Percentiles rank a stretch among this genome's conserved stretches.
Evolutionary conservation across 2,888 invertebrate species (phyloP).

Genomic region (Sisyra terminalis): DNA sequence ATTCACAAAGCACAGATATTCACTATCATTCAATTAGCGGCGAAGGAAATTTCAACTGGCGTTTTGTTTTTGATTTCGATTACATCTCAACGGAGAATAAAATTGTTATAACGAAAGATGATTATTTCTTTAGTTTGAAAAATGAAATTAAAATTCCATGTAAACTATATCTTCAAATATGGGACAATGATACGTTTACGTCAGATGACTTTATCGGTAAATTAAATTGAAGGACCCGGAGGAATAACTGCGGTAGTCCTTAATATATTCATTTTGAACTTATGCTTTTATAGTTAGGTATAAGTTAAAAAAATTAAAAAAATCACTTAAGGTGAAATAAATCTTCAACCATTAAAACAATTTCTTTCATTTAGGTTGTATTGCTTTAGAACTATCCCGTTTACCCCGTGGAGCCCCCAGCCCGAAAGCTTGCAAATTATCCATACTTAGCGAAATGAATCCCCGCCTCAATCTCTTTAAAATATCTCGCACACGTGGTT

Average conservation of each 20-base stretch:
- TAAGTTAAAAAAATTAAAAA: no score
- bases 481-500: constrained; percentile 36
- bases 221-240: no score
- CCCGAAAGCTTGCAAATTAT: constrained; percentile 29
- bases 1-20: constrained; percentile 64
- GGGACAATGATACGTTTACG: constrained; percentile 66
- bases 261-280: no score
- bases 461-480: constrained; percentile 48
- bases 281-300: no score
- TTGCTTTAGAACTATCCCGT: constrained; percentile 40
- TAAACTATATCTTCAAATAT: constrained; percentile 57
- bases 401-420: constrained; percentile 38
- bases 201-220: constrained; percentile 65
- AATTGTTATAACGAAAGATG: constrained; percentile 45
- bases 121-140: constrained; percentile 13
- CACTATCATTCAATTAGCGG: constrained; percentile 66
- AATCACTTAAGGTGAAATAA: background rate
- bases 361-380: constrained; percentile 28
- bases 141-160: constrained; percentile 58
- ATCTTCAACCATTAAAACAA: background rate
- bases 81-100: constrained; percentile 61
- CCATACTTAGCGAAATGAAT: constrained; percentile 23
- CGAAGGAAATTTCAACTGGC: constrained; percentile 79
- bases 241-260: no score
- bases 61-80: constrained; percentile 66